Evolutionary conservation across 23 tunicate species (phyloP).

Genomic region (Ascidia mentula): DNA sequence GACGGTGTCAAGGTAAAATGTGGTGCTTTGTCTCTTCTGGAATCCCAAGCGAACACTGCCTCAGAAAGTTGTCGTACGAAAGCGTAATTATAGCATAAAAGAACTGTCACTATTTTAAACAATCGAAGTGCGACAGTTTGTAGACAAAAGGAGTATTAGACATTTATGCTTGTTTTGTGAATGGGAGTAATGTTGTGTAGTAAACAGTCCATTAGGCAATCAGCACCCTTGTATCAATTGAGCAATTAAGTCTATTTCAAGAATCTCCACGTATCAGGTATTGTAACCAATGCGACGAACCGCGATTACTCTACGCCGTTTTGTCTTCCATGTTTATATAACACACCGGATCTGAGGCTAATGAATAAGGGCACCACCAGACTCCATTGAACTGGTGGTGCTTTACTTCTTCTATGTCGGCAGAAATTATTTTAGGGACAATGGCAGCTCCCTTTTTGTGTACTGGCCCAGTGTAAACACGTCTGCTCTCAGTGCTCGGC

Average conservation of each 20-base stretch:
- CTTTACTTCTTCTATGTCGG: conserved; percentile 2
- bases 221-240: neutral
- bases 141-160: no score
- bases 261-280: neutral
- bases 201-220: neutral
- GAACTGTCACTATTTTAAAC: no score
- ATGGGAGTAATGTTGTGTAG: neutral
- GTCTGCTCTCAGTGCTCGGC: neutral
- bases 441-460: neutral
- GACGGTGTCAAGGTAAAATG: conserved; percentile 4
- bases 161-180: no score
- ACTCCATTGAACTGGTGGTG: neutral
- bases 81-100: neutral
- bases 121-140: no score
- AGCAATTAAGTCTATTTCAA: neutral
- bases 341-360: neutral
- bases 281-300: neutral
- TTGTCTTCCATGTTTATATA: neutral
- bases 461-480: conserved; percentile 2
- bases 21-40: neutral
- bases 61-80: neutral
- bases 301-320: neutral
- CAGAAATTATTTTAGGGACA: conserved; percentile 3
- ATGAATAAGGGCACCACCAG: neutral
- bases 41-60: neutral